Evolutionary conservation across 2,113 vertebrate genomes (phyloP).

Genomic region (Setophaga kirtlandii): DNA sequence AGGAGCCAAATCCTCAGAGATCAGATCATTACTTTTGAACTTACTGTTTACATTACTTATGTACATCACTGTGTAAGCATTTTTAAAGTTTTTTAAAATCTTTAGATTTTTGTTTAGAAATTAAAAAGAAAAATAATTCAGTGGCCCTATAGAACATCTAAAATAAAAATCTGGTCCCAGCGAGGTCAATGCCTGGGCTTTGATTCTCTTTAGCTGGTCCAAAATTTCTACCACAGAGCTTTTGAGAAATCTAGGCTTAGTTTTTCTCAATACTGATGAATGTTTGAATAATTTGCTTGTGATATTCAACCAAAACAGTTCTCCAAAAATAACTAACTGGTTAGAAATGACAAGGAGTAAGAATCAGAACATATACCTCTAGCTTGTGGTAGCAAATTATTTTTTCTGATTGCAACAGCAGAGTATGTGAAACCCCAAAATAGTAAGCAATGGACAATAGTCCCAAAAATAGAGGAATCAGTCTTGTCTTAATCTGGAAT

Average conservation of each 20-base stretch:
- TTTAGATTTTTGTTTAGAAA: neutral
- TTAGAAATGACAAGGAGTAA: neutral
- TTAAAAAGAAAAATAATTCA: neutral
- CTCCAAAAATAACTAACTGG: neutral
- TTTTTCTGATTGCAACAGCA: neutral
- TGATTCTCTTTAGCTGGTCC: neutral
- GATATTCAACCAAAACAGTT: neutral
- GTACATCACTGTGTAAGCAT: neutral
- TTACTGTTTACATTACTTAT: neutral
- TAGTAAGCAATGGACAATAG: neutral
- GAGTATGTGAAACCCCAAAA: neutral
- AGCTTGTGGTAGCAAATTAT: neutral
- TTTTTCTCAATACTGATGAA: neutral
- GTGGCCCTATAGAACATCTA: neutral
- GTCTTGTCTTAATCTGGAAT: neutral
- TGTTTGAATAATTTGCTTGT: neutral
- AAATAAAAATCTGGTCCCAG: neutral
- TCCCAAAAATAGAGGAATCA: neutral
- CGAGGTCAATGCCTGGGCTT: neutral
- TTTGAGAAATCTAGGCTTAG: neutral
- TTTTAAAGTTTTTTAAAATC: neutral
- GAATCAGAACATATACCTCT: neutral
- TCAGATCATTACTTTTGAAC: neutral
- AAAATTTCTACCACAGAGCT: neutral
- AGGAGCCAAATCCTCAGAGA: neutral